Percentiles rank a stretch among this genome's conserved stretches.
Conservation (phyloP, 2,888 invertebrate genomes). For the Hyppa rectilinea region DNA sequence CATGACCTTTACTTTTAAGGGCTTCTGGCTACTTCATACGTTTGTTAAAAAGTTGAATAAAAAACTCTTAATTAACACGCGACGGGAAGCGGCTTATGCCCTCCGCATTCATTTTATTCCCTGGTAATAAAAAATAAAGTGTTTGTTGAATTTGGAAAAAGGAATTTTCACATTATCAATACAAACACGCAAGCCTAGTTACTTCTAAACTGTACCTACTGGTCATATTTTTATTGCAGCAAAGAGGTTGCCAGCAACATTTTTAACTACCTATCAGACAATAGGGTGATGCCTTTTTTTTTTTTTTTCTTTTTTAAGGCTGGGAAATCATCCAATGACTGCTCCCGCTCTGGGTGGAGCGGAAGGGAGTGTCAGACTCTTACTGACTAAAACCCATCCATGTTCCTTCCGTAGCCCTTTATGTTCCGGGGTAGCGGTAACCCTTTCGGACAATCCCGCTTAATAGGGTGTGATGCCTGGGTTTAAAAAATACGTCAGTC, state of each 20-base stretch:
- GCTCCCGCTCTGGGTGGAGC: too few relatives aligned
- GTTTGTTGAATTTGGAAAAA: slow-evolving; percentile 12
- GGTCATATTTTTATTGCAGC: neutral
- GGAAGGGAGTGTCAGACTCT: too few relatives aligned
- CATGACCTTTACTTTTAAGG: neutral
- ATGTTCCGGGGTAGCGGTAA: too few relatives aligned
- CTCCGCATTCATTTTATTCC: slow-evolving; percentile 30
- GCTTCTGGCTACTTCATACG: slow-evolving; percentile 25
- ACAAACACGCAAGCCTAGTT: neutral
- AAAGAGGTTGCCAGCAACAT: neutral
- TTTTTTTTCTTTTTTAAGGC: too few relatives aligned
- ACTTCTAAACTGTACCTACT: neutral
- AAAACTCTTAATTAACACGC: slow-evolving; percentile 51
- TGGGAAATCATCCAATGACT: too few relatives aligned
- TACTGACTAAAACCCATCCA: too few relatives aligned
- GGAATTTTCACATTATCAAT: neutral
- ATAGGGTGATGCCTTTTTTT: too few relatives aligned
- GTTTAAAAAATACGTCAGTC: too few relatives aligned
- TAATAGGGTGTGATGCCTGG: too few relatives aligned
- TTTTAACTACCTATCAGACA: too few relatives aligned
- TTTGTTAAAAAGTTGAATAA: slow-evolving; percentile 39
- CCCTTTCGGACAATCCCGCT: too few relatives aligned
- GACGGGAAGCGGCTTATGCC: slow-evolving; percentile 33
- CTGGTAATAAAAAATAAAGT: slow-evolving; percentile 19
- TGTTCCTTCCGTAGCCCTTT: too few relatives aligned